Percentiles rank a stretch among this genome's conserved stretches.
These are phyloP conservation scores for Pollenia amentaria DNA, from an alignment of 2,888 invertebrate species.

Conservation along the genomic window DNA sequence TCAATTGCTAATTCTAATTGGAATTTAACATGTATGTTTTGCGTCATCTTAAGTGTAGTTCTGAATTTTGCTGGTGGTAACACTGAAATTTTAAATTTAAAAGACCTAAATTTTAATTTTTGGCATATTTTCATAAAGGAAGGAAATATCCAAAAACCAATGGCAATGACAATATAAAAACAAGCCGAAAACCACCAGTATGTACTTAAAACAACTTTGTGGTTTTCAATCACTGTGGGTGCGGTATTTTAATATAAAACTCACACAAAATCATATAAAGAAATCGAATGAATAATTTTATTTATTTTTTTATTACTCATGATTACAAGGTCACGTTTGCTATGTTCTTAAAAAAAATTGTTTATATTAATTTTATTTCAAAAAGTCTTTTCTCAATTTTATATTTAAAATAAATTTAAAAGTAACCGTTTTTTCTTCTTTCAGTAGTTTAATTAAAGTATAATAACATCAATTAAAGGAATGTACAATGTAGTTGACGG, in stretches of 20 bases:
- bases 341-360: slow-evolving; percentile 45
- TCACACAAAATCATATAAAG: slow-evolving; percentile 37
- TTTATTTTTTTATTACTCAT: slow-evolving; percentile 58
- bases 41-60: no score
- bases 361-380: slow-evolving; percentile 15
- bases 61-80: no score
- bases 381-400: not conserved
- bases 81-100: no score
- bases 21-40: no score
- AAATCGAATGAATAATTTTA: slow-evolving; percentile 43
- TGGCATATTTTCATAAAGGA: slow-evolving; percentile 54
- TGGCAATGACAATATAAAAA: slow-evolving; percentile 13
- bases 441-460: not conserved
- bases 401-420: slow-evolving; percentile 10
- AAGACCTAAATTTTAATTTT: not conserved
- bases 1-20: no score
- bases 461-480: slow-evolving; percentile 1
- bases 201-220: slow-evolving; percentile 36
- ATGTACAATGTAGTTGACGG: not conserved
- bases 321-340: slow-evolving; percentile 55
- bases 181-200: slow-evolving; percentile 2
- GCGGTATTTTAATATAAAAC: slow-evolving; percentile 48
- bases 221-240: slow-evolving; percentile 55
- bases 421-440: not conserved
- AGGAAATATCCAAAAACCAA: slow-evolving; percentile 36